Evolutionary conservation across 2,888 invertebrate genomes (phyloP).

Genomic region (Lamellibrachia satsuma): DNA sequence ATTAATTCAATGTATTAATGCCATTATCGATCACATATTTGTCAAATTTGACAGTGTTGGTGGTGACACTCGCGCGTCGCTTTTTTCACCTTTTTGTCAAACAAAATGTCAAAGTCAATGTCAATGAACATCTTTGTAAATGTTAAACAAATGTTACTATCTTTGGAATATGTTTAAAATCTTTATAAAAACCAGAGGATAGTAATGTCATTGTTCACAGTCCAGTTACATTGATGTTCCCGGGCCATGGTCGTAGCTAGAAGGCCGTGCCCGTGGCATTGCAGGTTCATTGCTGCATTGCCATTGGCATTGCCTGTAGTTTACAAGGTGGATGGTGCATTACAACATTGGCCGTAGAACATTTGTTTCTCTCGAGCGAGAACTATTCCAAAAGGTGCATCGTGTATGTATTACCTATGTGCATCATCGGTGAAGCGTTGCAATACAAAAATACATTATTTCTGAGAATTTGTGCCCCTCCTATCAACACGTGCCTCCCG

Average conservation of each 20-base stretch:
- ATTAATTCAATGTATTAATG: no score
- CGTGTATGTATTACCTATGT: background rate
- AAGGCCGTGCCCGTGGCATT: no score
- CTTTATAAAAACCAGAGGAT: background rate
- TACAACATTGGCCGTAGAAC: background rate
- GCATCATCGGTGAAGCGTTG: background rate
- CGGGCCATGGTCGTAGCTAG: background rate
- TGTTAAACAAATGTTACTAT: background rate
- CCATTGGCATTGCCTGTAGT: background rate
- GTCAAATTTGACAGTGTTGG: no score
- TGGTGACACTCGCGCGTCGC: no score
- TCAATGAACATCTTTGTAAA: background rate
- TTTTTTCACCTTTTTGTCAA: no score
- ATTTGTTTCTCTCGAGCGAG: background rate
- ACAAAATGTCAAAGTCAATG: no score
- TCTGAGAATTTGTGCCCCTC: conserved; percentile 6
- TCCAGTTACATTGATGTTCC: background rate
- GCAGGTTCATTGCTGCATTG: background rate
- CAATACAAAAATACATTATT: background rate
- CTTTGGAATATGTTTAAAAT: background rate
- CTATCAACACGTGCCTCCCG: background rate
- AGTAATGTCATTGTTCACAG: background rate
- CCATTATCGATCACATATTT: no score
- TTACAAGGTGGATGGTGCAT: background rate
- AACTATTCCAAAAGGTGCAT: background rate